Conservation (phyloP, 2,113 vertebrate genomes). For the Embiotoca jacksoni region DNA sequence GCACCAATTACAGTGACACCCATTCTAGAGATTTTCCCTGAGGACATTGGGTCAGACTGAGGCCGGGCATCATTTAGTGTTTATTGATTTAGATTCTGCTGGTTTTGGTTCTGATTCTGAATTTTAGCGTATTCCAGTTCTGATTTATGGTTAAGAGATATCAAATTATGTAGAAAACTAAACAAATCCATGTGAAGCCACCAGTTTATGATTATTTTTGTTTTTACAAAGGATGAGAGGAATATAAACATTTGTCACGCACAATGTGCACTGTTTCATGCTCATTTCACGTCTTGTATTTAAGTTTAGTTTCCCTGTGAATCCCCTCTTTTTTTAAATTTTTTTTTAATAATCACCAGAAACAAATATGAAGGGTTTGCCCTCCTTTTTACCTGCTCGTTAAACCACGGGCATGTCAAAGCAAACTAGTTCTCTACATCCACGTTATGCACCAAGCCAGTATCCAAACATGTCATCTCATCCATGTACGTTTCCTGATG, state of each 20-base stretch:
- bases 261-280: too few relatives aligned
- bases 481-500: not conserved
- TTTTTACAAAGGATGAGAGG: too few relatives aligned
- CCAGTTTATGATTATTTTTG: too few relatives aligned
- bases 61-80: slow-evolving; percentile 34
- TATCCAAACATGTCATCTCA: slow-evolving; percentile 4
- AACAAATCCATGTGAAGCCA: too few relatives aligned
- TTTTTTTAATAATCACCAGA: too few relatives aligned
- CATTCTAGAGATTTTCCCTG: slow-evolving; percentile 42
- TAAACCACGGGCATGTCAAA: too few relatives aligned
- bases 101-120: slow-evolving; percentile 20
- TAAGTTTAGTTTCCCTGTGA: not conserved
- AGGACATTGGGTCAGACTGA: slow-evolving; percentile 46
- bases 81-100: slow-evolving; percentile 50
- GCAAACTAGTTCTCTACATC: not conserved
- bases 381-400: not conserved
- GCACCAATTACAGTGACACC: slow-evolving; percentile 72
- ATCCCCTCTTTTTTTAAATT: not conserved
- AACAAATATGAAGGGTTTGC: too few relatives aligned
- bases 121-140: not conserved
- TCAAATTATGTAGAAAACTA: too few relatives aligned
- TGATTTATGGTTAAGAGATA: not conserved
- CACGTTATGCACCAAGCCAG: not conserved
- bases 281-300: too few relatives aligned
- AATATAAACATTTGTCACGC: too few relatives aligned